Evolutionary conservation across 2,113 vertebrate species (phyloP).

Genomic region (human (Homo sapiens)): GRCh38 chr3:22148001-22148500

Average conservation of each 20-base stretch:
- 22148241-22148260: neutral
- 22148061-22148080: neutral
- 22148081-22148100: neutral
- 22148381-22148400: neutral
- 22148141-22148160: neutral
- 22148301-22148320: neutral
- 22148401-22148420: neutral
- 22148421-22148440: neutral
- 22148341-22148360: neutral
- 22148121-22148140: neutral
- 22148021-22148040: neutral
- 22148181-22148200: conserved; percentile 14
- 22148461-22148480: neutral
- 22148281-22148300: neutral
- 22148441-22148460: neutral
- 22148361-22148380: neutral
- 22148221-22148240: neutral
- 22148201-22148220: neutral
- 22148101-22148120: neutral
- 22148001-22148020: neutral
- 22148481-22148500: neutral
- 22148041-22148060: neutral
- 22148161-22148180: neutral
- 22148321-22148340: neutral
- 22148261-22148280: neutral